Conservation (phyloP, 23 tunicate genomes). For the Halocynthia aurantium region DNA sequence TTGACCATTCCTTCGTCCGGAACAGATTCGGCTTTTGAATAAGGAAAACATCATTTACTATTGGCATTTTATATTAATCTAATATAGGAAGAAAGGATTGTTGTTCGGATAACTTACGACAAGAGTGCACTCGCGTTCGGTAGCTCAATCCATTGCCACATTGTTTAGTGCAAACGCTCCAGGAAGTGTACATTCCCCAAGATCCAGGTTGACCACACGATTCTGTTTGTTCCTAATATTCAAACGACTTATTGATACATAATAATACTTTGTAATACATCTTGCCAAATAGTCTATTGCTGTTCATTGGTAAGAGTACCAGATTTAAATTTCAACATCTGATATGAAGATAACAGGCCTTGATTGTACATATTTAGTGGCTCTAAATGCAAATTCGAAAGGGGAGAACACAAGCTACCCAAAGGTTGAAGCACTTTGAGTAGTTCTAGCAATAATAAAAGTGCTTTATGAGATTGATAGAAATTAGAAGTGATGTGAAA, state of each 20-base stretch:
- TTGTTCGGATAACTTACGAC: conserved; percentile 30
- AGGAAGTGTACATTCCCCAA: conserved; percentile 56
- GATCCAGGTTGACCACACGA: conserved; percentile 54
- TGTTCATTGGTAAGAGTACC: too few species aligned
- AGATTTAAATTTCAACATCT: too few species aligned
- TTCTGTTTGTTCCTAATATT: conserved; percentile 41
- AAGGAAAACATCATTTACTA: neutral
- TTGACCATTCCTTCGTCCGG: conserved; percentile 4
- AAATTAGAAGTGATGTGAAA: too few species aligned
- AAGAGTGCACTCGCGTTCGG: conserved; percentile 21
- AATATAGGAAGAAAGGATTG: too few species aligned
- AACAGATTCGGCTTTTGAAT: neutral
- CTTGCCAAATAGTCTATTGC: too few species aligned
- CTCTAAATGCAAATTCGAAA: neutral
- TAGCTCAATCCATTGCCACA: conserved; percentile 24
- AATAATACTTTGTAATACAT: neutral
- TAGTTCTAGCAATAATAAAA: too few species aligned
- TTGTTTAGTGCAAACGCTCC: conserved; percentile 27
- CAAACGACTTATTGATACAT: neutral
- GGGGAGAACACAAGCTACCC: too few species aligned
- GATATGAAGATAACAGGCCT: neutral
- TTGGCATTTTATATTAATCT: too few species aligned
- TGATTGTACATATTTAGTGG: neutral
- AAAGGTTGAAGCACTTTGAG: too few species aligned
- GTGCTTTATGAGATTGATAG: too few species aligned